Conservation (phyloP, 35 echinoderm and acorn worm species). For the Strongylocentrotus purpuratus region DNA sequence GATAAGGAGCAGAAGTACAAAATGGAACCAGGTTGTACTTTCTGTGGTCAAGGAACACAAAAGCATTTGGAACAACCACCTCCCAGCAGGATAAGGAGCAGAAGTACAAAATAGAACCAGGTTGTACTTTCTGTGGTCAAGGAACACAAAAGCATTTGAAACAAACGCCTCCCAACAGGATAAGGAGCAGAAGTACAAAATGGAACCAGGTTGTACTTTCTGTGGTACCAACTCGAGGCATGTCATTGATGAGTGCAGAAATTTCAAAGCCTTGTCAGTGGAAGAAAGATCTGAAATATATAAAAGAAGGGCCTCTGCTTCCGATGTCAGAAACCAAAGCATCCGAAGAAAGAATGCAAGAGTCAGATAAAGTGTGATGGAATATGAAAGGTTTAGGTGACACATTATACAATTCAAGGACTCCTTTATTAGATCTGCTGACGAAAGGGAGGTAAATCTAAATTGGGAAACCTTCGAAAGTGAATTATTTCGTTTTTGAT, state of each 20-base stretch:
- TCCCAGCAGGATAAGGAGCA: too few relatives aligned
- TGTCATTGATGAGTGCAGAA: constrained; percentile 12
- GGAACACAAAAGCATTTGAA: background rate
- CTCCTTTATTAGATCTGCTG: too few relatives aligned
- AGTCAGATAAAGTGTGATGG: constrained; percentile 42
- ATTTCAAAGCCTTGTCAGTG: constrained; percentile 31
- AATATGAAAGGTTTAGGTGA: too few relatives aligned
- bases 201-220: constrained; percentile 8
- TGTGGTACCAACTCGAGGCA: background rate
- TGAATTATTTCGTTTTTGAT: too few relatives aligned
- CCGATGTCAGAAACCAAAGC: constrained; percentile 36
- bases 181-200: background rate
- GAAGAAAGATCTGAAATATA: constrained; percentile 38
- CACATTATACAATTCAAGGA: too few relatives aligned
- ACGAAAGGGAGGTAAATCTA: too few relatives aligned
- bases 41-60: too few relatives aligned
- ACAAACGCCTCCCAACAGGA: background rate
- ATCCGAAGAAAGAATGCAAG: constrained; percentile 27
- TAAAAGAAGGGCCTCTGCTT: constrained; percentile 55
- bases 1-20: background rate
- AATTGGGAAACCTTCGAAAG: too few relatives aligned
- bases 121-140: too few relatives aligned
- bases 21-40: background rate
- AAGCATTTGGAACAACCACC: too few relatives aligned
- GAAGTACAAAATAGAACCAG: too few relatives aligned